Evolutionary conservation across 2,113 vertebrate genomes (phyloP), one percentile per base, ranked within the genome.

Genomic region (Leptobrachium leishanense): DNA sequence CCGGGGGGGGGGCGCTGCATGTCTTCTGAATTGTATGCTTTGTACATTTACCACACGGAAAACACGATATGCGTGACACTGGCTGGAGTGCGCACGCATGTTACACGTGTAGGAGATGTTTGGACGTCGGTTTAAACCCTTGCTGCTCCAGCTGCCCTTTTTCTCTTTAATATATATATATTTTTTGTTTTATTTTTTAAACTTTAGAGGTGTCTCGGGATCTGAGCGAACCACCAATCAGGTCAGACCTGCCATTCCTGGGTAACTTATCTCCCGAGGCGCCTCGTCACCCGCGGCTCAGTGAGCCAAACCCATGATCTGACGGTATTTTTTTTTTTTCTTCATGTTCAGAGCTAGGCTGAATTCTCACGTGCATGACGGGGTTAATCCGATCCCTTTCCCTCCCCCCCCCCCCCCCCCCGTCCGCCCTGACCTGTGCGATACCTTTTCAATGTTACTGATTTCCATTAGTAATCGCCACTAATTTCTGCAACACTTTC

Each of bases 71-170:
- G 62, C 44, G 77, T 79, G 44, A 73, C 68, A 59, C 20, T 1
- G 71, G 77, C 77, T 43, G 70, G 77, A 79, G 69, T 43, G 46
- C 68, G 72, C 69, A 67, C 71, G 71, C 71, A 80, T 73, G 77
- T 72, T 65, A 65, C 69, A 72, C 43, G 77, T 79, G 77, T 65
- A 59, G 10, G 59, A 46, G 53, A 74, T 41, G 72, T 71, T 46
- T 69, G 42, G n/a, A 69, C n/a, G 43, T 43, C n/a, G 55, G 64
- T 71, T 71, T 79, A 54, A 73, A 44, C 62, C 44, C 70, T 59
- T 66, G 57, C 55, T 79, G 39, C 71, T 73, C 46, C 70, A 62
- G 50, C 77, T 67, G 40, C 44, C 46, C 50, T 41, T 55, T 72
- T 43, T 43, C 41, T 41, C 31, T 42, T 57, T 43, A 31, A 31